A percentile compares a stretch with the other conserved stretches of the same genome.
Evolutionary conservation across 2,888 invertebrate genomes (phyloP).

Genomic region (Eledone cirrhosa): DNA sequence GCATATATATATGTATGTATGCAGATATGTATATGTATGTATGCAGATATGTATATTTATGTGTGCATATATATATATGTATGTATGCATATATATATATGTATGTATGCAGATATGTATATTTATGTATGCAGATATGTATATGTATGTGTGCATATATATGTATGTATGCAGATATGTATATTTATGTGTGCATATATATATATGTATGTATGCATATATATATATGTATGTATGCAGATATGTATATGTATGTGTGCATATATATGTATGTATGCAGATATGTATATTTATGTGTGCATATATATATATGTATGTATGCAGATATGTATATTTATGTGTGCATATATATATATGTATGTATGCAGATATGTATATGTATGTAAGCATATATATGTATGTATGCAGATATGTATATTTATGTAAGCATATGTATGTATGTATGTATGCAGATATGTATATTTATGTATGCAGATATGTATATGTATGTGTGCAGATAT

Average conservation of each 20-base stretch:
- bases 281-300: no score
- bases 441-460: no score
- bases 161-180: background rate
- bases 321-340: no score
- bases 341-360: no score
- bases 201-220: background rate
- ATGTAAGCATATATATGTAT: no score
- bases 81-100: background rate
- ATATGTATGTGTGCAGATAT: no score
- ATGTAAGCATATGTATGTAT: no score
- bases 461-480: no score
- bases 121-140: background rate
- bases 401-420: no score
- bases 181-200: constrained; percentile 1
- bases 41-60: constrained; percentile 8
- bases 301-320: no score
- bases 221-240: background rate
- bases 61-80: background rate
- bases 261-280: constrained; percentile 8
- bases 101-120: constrained; percentile 5
- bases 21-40: constrained; percentile 5
- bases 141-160: background rate
- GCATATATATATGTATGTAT: background rate
- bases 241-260: background rate
- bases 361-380: background rate